A percentile compares a stretch with the other conserved stretches of the same genome.
Conservation (phyloP, 2,797 vertebrate genomes). For the Hapalemur alaotrensis region DNA sequence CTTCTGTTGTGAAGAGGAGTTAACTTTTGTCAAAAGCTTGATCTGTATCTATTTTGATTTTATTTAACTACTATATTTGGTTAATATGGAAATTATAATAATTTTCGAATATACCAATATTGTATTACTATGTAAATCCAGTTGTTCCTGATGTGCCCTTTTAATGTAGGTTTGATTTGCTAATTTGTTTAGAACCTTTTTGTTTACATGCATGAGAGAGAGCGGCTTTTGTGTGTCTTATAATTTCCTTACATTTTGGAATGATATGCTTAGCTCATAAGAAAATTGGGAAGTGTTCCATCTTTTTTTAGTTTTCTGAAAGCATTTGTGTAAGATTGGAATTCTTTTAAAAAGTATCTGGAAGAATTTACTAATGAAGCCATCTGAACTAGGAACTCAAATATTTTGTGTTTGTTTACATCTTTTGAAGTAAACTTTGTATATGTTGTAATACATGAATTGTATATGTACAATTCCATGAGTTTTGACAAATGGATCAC, state of each 20-base stretch:
- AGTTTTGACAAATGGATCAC: neutral
- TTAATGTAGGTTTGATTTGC: neutral
- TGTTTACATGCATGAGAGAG: neutral
- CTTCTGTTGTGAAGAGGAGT: neutral
- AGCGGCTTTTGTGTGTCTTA: neutral
- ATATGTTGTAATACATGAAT: neutral
- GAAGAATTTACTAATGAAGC: neutral
- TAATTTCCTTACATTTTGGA: neutral
- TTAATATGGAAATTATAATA: neutral
- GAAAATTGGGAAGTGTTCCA: neutral
- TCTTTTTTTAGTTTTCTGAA: neutral
- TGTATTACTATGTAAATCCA: neutral
- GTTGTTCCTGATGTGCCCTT: neutral
- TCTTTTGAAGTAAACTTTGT: conserved; percentile 19
- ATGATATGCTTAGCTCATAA: neutral
- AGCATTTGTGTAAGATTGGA: neutral
- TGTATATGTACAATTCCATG: neutral
- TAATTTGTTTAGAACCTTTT: neutral
- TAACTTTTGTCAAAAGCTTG: neutral
- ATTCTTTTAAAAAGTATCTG: neutral
- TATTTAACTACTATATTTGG: neutral
- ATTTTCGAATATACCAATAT: neutral
- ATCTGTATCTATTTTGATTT: neutral
- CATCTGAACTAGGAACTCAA: neutral
- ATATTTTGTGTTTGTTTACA: neutral